phyloP scores from a whole-genome alignment of 1,140 invertebrate genomes.

The Daktulosphaira vitifoliae region DNA sequence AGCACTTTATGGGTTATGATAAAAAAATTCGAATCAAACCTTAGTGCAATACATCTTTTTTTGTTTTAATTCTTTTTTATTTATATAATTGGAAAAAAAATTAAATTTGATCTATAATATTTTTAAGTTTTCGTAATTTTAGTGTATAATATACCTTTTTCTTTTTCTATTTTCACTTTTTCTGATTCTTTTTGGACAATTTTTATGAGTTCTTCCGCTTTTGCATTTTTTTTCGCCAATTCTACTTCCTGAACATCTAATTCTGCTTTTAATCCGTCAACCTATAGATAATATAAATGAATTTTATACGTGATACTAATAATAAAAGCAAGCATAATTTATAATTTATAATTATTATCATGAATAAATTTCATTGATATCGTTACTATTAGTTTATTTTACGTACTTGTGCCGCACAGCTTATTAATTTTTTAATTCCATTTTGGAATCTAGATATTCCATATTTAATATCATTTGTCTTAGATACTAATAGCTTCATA shows the following conservation, averaged over 20 bases:
- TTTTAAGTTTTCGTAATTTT: no score
- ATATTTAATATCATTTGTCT: conserved; percentile 64
- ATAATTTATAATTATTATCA: no score
- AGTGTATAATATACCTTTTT: conserved; percentile 49
- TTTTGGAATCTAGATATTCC: conserved; percentile 76
- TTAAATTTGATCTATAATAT: no score
- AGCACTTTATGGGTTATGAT: no score
- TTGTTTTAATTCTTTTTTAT: no score
- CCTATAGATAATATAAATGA: conserved; percentile 44
- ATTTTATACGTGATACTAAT: not conserved
- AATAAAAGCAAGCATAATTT: conserved; percentile 36
- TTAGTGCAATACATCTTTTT: no score
- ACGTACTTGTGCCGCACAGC: conserved; percentile 67
- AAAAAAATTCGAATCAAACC: no score
- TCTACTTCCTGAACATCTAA: conserved; percentile 82
- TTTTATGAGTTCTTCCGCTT: conserved; percentile 79
- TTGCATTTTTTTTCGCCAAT: conserved; percentile 77
- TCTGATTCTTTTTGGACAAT: conserved; percentile 84
- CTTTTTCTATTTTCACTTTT: conserved; percentile 80
- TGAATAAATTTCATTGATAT: not conserved
- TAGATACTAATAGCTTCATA: conserved; percentile 66
- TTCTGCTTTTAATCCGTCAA: conserved; percentile 61
- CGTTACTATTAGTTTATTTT: not conserved
- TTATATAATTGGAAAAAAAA: no score
- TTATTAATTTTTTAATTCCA: conserved; percentile 76